A percentile compares a stretch with the other conserved stretches of the same genome.
Evolutionary conservation across 2,797 vertebrate species (phyloP).

Genomic region (Sciurus vulgaris): DNA sequence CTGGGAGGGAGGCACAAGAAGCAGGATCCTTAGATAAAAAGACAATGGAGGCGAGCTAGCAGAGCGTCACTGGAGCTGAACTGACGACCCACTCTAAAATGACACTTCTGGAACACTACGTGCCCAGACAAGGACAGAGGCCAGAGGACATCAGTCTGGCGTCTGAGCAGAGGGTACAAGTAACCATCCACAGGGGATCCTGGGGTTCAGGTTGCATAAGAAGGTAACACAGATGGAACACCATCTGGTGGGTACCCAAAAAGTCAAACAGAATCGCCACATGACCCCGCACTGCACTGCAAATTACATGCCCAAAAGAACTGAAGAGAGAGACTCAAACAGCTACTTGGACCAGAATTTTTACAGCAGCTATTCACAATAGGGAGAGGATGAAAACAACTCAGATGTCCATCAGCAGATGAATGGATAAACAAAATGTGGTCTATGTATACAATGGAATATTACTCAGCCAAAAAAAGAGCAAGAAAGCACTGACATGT

Average conservation of each 20-base stretch:
- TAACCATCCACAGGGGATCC: background rate
- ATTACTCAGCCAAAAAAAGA: background rate
- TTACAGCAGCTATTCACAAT: background rate
- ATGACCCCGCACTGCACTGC: background rate
- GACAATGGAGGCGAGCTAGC: too few relatives aligned
- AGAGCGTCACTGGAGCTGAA: too few relatives aligned
- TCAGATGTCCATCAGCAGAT: background rate
- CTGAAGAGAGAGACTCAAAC: background rate
- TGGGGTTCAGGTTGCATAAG: background rate
- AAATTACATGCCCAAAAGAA: background rate
- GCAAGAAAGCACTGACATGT: background rate
- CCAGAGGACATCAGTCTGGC: background rate
- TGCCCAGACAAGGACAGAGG: background rate
- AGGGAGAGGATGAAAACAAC: background rate
- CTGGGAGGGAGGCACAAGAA: background rate
- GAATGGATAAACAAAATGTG: background rate
- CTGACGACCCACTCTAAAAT: background rate
- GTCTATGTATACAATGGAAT: background rate
- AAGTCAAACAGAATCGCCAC: background rate
- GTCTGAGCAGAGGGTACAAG: background rate
- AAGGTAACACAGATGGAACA: constrained; percentile 10
- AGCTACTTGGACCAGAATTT: too few relatives aligned
- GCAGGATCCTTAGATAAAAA: background rate
- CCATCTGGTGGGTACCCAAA: background rate
- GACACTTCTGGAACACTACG: background rate